Base-by-base conservation (phyloP, 2,113 vertebrate genomes). In the Geococcyx californianus region DNA sequence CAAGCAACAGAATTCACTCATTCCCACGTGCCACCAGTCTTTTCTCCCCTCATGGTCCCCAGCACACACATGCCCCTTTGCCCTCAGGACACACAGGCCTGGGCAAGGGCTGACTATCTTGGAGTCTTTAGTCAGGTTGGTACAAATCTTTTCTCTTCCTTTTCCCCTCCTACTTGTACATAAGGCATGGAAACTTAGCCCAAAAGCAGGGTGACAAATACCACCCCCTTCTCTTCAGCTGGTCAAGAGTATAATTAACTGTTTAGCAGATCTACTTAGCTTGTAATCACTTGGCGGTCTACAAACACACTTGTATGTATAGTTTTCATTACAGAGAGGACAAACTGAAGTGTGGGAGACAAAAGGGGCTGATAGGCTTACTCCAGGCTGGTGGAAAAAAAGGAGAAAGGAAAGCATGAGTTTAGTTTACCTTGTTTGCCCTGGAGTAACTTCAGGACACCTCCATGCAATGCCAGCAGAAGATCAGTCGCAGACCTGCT, bases 1-100 rank as follows among this genome's bases (percentile, higher is more conserved):
- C 38, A 88, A 88, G 88, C 94, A 90, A 76, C 17, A 93, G 68
- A 84, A 87, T 90, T 83, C 87, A 84, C 95, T 89, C 84, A 70
- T 81, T 95, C 81, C 69, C 7, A 54, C 64, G 44, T 68, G 86
- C 60, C 16, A 1, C 81, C 91, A 94, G 56, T 63, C 16, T 58
- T 73, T 67, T 91, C 56, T 91, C 34, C 11, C n/a, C 49, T 58
- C 26, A 28, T 0, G 0, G 1, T 58, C n/a, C 54, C 34, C 68
- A 60, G 4, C 34, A 51, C 8, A 17, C 26, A 4, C 11, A 1
- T 44, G 5, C 12, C 28, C 15, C 13, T 34, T 16, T 24, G 34
- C 36, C 38, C 29, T 25, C 29, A 34, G 29, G 34, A 55, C 67
- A 26, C 47, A 44, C 9, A 52, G 59, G 40, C 63, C 60, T 78